Conservation (phyloP, 2,888 invertebrate species). For the Dorcus hopei region DNA sequence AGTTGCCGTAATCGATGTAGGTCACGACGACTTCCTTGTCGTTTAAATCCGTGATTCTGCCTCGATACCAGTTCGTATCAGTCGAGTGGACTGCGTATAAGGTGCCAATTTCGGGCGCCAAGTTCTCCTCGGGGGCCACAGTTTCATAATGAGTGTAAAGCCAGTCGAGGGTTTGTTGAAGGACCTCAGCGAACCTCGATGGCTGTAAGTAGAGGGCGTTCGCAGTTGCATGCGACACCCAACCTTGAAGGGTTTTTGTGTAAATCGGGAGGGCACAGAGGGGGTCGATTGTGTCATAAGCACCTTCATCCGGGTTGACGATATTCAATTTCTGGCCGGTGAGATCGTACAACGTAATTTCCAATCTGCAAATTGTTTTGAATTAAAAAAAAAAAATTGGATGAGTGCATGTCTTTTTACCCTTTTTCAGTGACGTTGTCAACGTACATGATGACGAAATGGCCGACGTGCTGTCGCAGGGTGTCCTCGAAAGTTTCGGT, state of each 20-base stretch:
- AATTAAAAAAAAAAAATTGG: background rate
- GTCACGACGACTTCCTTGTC: conserved; percentile 53
- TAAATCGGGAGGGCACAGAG: conserved; percentile 64
- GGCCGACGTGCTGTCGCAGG: conserved; percentile 53
- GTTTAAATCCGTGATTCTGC: conserved; percentile 32
- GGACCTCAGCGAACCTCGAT: conserved; percentile 49
- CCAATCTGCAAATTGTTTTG: conserved; percentile 54
- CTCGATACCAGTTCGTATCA: conserved; percentile 46
- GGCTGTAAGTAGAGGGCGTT: conserved; percentile 65
- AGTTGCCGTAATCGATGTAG: conserved; percentile 71
- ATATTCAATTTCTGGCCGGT: conserved; percentile 53
- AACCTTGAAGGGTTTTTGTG: conserved; percentile 58
- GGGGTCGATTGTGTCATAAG: conserved; percentile 52
- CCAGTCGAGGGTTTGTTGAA: conserved; percentile 50
- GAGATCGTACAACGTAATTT: conserved; percentile 62
- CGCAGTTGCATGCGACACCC: conserved; percentile 58
- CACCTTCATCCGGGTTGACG: conserved; percentile 55
- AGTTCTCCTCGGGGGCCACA: conserved; percentile 42
- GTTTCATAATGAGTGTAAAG: conserved; percentile 58
- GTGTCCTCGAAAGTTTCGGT: conserved; percentile 51
- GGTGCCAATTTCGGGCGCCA: conserved; percentile 51
- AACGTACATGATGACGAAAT: conserved; percentile 50
- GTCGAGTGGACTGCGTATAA: conserved; percentile 57
- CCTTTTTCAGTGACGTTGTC: conserved; percentile 48
- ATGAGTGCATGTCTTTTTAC: conserved; percentile 33